Conservation (phyloP, 92 coral and sea anemone genomes). For the Porites lobata region DNA sequence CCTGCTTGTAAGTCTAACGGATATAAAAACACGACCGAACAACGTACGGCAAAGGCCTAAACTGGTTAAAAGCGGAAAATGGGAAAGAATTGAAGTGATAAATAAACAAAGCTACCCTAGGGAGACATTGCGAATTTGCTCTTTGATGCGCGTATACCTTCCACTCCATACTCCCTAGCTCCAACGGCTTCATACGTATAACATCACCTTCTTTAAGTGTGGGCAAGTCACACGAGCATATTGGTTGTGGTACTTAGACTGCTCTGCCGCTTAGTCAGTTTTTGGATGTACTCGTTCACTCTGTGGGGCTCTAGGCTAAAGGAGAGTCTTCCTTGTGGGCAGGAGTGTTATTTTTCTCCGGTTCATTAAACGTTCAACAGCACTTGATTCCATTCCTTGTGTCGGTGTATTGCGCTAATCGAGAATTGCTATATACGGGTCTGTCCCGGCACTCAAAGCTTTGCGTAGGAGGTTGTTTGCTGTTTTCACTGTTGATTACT, state of each 20-base stretch:
- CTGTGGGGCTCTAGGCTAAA: constrained; percentile 32
- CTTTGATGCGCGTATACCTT: too few relatives aligned
- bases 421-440: constrained; percentile 44
- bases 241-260: constrained; percentile 42
- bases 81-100: too few relatives aligned
- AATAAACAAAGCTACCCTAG: too few relatives aligned
- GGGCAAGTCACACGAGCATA: constrained; percentile 10
- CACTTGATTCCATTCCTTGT: constrained; percentile 52
- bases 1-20: too few relatives aligned
- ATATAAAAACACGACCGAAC: too few relatives aligned
- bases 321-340: constrained; percentile 35
- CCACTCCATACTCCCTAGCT: too few relatives aligned
- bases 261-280: constrained; percentile 39
- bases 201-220: constrained; percentile 24
- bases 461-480: constrained; percentile 43
- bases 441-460: constrained; percentile 46
- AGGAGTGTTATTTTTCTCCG: constrained; percentile 40
- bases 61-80: too few relatives aligned
- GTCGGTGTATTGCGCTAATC: constrained; percentile 53
- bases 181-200: background rate
- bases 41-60: too few relatives aligned
- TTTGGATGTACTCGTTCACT: constrained; percentile 16
- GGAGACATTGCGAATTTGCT: too few relatives aligned
- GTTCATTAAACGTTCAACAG: constrained; percentile 44
- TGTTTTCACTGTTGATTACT: constrained; percentile 47